Evolutionary conservation across 2,888 invertebrate genomes (phyloP).

Genomic region (Ditula angustiorana): DNA sequence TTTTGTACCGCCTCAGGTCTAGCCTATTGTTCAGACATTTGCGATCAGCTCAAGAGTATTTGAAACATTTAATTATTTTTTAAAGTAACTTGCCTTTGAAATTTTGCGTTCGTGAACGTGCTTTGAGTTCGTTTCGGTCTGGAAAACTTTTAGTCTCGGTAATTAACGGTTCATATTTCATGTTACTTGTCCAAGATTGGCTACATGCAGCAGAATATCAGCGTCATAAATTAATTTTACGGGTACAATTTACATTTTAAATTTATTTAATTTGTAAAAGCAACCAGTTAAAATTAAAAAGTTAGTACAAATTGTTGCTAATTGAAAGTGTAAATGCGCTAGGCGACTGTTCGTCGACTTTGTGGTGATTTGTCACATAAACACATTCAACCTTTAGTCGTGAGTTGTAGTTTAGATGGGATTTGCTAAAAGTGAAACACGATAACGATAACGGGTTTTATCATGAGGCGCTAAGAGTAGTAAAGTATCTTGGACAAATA

Average conservation of each 20-base stretch:
- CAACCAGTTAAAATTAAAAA: conserved; percentile 3
- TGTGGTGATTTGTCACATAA: conserved; percentile 28
- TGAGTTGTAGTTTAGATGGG: conserved; percentile 31
- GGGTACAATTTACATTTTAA: neutral
- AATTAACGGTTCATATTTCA: neutral
- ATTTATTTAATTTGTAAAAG: neutral
- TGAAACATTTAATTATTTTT: conserved; percentile 34
- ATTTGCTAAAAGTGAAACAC: conserved; percentile 20
- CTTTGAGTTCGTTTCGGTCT: conserved; percentile 5
- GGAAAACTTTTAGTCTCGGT: neutral
- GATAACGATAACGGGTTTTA: conserved; percentile 15
- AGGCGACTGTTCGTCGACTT: conserved; percentile 5
- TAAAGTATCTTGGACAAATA: neutral
- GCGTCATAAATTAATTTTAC: neutral
- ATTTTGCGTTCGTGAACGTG: conserved; percentile 19
- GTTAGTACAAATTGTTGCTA: conserved; percentile 7
- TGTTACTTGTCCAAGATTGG: neutral
- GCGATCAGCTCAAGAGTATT: conserved; percentile 34
- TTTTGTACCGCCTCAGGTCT: conserved; percentile 60
- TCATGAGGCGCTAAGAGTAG: conserved; percentile 10
- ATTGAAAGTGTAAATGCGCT: conserved; percentile 18
- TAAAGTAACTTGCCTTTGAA: conserved; percentile 13
- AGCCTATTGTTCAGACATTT: conserved; percentile 60
- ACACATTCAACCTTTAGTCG: conserved; percentile 19
- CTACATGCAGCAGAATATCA: conserved; percentile 12